Conservation (phyloP, 2,113 vertebrate genomes). For the Phylloscopus whistleri region DNA sequence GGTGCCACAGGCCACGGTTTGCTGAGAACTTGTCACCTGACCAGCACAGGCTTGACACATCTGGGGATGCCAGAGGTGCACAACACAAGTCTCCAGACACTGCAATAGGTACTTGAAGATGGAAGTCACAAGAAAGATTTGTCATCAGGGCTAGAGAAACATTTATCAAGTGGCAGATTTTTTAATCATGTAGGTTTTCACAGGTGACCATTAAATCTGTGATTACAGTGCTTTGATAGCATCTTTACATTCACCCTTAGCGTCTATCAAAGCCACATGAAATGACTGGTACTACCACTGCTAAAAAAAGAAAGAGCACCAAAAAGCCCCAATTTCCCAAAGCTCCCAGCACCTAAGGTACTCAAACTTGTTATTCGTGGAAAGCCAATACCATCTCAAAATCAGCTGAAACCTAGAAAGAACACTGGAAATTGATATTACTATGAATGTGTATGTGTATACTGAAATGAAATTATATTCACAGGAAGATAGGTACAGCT, state of each 20-base stretch:
- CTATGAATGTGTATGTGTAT: fast-evolving
- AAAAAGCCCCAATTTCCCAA: background rate
- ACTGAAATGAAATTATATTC: background rate
- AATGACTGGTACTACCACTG: background rate
- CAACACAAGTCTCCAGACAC: background rate
- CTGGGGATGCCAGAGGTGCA: background rate
- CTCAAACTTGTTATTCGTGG: background rate
- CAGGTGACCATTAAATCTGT: background rate
- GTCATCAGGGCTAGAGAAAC: background rate
- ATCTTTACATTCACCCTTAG: background rate
- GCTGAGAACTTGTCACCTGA: background rate
- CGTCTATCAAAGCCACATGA: background rate
- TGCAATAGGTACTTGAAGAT: background rate
- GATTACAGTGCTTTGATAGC: background rate
- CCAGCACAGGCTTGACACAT: background rate
- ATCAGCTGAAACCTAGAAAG: background rate
- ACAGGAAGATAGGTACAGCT: background rate
- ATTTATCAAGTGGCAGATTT: background rate
- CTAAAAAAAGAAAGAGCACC: background rate
- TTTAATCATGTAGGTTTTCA: background rate
- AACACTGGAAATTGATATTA: background rate
- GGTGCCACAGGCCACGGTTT: background rate
- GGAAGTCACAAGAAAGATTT: background rate
- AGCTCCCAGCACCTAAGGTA: background rate
- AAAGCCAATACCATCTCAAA: background rate